Evolutionary conservation across 2,888 invertebrate species (phyloP).

Genomic region (Amblyjoppa fuscipennis): DNA sequence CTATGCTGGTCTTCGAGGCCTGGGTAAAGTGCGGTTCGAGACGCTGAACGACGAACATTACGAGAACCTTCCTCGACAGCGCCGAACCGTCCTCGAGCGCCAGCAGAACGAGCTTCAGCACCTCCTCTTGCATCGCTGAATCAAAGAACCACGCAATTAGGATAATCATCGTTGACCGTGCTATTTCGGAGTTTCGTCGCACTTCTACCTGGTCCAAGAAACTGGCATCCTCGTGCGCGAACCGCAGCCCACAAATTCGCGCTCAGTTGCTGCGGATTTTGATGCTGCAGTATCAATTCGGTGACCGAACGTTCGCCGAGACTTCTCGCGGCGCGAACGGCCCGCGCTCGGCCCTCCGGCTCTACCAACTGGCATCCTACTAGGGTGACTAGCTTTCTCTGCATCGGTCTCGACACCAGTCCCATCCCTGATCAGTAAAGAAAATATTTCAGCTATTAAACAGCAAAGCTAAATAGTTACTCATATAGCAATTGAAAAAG

Average conservation of each 20-base stretch:
- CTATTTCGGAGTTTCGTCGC: neutral
- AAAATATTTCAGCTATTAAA: neutral
- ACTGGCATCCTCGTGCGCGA: slow-evolving; percentile 98
- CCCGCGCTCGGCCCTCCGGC: slow-evolving; percentile 93
- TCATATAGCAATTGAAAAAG: too few relatives aligned
- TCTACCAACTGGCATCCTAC: slow-evolving; percentile 97
- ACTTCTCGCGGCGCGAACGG: slow-evolving; percentile 94
- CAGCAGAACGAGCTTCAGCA: slow-evolving; percentile 95
- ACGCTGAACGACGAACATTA: slow-evolving; percentile 99
- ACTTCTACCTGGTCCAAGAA: slow-evolving; percentile 94
- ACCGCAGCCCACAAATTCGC: slow-evolving; percentile 99
- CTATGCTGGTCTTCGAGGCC: slow-evolving; percentile 99
- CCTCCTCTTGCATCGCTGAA: slow-evolving; percentile 99
- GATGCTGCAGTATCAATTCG: slow-evolving; percentile 97
- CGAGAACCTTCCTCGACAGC: slow-evolving; percentile 96
- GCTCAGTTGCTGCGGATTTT: slow-evolving; percentile 97
- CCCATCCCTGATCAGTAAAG: slow-evolving; percentile 76
- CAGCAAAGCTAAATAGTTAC: too few relatives aligned
- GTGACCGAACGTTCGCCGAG: slow-evolving; percentile 97
- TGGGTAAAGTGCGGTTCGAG: slow-evolving; percentile 97
- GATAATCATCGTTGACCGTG: neutral
- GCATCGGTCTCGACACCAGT: slow-evolving; percentile 95
- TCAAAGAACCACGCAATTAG: neutral
- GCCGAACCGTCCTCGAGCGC: slow-evolving; percentile 98
- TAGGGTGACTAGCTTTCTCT: slow-evolving; percentile 96